phyloP scores from a whole-genome alignment of 1,140 invertebrate genomes.

The Capitella teleta region DNA sequence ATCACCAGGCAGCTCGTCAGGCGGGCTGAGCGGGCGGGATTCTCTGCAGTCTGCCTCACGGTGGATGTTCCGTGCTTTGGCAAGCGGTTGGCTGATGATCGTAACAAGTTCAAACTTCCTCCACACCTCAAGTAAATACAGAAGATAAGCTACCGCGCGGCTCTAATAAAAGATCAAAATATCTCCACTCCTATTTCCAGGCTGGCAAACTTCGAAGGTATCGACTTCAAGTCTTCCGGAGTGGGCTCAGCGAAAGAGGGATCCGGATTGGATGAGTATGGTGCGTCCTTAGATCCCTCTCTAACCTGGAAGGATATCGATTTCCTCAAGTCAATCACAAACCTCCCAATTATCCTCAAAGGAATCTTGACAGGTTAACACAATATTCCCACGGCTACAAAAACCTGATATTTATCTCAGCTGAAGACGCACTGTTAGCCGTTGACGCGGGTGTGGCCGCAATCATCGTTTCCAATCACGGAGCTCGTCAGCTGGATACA shows the following conservation, averaged over 20 bases:
- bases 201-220: no score
- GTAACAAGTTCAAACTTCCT: constrained; percentile 75
- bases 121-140: constrained; percentile 63
- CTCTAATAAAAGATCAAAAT: no score
- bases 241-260: constrained; percentile 30
- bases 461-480: constrained; percentile 85
- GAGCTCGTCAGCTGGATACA: constrained; percentile 77
- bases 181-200: no score
- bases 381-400: no score
- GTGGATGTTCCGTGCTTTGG: constrained; percentile 83
- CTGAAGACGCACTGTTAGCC: constrained; percentile 70
- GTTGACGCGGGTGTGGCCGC: constrained; percentile 60
- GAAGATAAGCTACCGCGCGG: no score
- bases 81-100: constrained; percentile 61
- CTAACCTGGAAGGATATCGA: constrained; percentile 53
- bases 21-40: constrained; percentile 73
- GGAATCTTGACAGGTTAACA: constrained; percentile 73
- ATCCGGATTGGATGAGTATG: constrained; percentile 64
- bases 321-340: constrained; percentile 64
- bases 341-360: constrained; percentile 75
- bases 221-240: no score
- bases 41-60: constrained; percentile 76
- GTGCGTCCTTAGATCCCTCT: constrained; percentile 13
- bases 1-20: constrained; percentile 61
- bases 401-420: no score